Base-by-base conservation (phyloP, 2,888 invertebrate genomes). In the Euplexia lucipara region DNA sequence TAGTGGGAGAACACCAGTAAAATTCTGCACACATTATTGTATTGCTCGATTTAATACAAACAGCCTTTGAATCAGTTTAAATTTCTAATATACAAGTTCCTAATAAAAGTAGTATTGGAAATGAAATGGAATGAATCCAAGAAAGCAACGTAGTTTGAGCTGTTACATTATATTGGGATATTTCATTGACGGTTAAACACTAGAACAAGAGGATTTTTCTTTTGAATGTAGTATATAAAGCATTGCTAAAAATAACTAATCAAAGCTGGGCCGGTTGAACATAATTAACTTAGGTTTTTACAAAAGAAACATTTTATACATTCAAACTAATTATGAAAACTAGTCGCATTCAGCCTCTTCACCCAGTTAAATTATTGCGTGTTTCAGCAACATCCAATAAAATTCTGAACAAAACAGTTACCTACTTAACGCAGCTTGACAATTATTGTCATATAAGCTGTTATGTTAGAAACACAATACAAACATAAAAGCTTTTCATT, bases 31-130 rank as follows among this genome's bases (percentile, higher is more conserved):
- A 81, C 73, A 80, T 74, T 74, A 84, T 83, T 84, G 81, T 83
- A 78, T 82, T 74, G 82, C 73, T 78, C 85, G 73, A 87, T 90
- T 89, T 85, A 82, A 86, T 83, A 82, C 78, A 60, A 82, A 85
- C 79, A 75, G 69, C 66, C 61, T 60, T 62, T 73, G 72, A 72
- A 84, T 83, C 69, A 76, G 68, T 81, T 75, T 83, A 74, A 71
- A 78, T 67, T 72, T 62, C 60, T 76, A 77, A 70, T 73, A 78
- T 65, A 73, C 60, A 65, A 78, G 71, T 70, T 71, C 74, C 75
- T 73, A 82, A 82, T 83, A 68, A 74, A 73, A 44, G 18, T 41
- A 39, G 32, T 72, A 62, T 78, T 74, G 54, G 62, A 69, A 67
- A 62, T 72, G 56, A 69, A 75, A 75, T 82, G 77, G 79, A 82